Percentiles rank a stretch among this genome's conserved stretches.
These are phyloP conservation scores for Drosophila micromelanica DNA, from an alignment of 1,140 invertebrate genomes.

Conservation along the genomic window DNA sequence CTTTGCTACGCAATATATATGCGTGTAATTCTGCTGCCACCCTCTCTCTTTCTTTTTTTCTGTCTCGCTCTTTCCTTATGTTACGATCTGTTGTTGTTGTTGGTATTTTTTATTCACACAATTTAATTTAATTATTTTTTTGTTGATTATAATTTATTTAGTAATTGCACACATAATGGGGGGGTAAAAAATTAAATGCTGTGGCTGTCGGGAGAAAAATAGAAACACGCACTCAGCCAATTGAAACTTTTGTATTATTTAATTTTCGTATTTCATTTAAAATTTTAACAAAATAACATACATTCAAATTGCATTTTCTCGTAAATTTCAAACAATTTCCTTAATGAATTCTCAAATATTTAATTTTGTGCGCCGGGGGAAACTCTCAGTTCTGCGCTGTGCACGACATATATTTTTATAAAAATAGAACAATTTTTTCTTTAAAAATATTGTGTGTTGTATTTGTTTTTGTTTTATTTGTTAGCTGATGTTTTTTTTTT, in stretches of 20 bases:
- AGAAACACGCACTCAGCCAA: slow-evolving; percentile 49
- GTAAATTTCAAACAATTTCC: slow-evolving; percentile 22
- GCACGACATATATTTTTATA: slow-evolving; percentile 21
- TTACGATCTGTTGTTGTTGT: slow-evolving; percentile 37
- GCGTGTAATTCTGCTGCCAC: slow-evolving; percentile 65
- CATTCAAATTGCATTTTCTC: slow-evolving; percentile 26
- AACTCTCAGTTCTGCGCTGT: slow-evolving; percentile 17
- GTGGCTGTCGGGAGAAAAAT: slow-evolving; percentile 2
- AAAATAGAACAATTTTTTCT: slow-evolving; percentile 47
- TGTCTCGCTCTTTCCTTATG: slow-evolving; percentile 10
- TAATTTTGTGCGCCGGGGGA: slow-evolving; percentile 1
- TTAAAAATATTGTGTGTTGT: slow-evolving; percentile 18
- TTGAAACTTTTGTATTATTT: slow-evolving; percentile 33
- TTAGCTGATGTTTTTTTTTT: too few species aligned
- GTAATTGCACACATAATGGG: slow-evolving; percentile 73
- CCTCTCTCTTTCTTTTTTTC: slow-evolving; percentile 14
- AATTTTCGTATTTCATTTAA: slow-evolving; percentile 33
- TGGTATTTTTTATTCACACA: slow-evolving; percentile 70
- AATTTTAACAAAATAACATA: not conserved
- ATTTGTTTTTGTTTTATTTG: not conserved
- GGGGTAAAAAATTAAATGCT: slow-evolving; percentile 61
- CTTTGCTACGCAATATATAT: slow-evolving; percentile 76
- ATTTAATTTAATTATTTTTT: slow-evolving; percentile 37
- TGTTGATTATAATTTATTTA: slow-evolving; percentile 53
- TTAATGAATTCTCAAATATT: slow-evolving; percentile 47